Percentiles rank a stretch among this genome's conserved stretches.
phyloP scores from a whole-genome alignment of 2,888 invertebrate species.

The Agrypnus murinus region DNA sequence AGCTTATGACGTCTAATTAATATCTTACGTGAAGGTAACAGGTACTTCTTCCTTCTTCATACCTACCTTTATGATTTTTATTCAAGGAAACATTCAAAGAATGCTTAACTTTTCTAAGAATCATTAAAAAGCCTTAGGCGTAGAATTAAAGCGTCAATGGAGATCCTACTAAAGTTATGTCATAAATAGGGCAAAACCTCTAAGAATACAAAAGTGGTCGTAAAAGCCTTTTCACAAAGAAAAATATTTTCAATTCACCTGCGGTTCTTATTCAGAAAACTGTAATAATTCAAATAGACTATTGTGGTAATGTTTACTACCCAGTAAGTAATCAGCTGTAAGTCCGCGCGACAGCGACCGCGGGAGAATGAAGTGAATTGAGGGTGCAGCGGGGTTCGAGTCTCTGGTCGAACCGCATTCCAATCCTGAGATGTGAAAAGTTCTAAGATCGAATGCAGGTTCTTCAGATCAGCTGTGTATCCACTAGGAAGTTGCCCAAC shows the following conservation, averaged over 20 bases:
- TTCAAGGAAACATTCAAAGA: background rate
- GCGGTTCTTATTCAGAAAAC: conserved; percentile 27
- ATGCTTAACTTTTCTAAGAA: background rate
- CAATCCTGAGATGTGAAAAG: conserved; percentile 53
- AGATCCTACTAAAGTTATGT: background rate
- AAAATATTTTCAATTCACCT: conserved; percentile 25
- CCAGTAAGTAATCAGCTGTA: conserved; percentile 49
- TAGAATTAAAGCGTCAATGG: background rate
- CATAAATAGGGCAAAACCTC: conserved; percentile 14
- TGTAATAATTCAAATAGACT: conserved; percentile 31
- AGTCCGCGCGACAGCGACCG: conserved; percentile 44
- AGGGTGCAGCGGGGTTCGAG: conserved; percentile 55
- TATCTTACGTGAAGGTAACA: background rate
- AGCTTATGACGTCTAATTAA: conserved; percentile 7
- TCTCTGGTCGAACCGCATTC: conserved; percentile 57
- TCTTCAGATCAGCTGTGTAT: conserved; percentile 46
- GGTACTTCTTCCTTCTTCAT: conserved; percentile 1
- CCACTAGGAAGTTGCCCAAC: conserved; percentile 45
- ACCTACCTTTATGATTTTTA: background rate
- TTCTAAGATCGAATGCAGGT: conserved; percentile 48
- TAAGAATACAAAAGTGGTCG: conserved; percentile 15
- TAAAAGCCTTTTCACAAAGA: conserved; percentile 8
- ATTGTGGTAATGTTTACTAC: conserved; percentile 45
- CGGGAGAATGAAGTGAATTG: conserved; percentile 54
- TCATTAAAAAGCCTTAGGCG: too few relatives aligned